Evolutionary conservation across 1,140 invertebrate genomes (phyloP).

Genomic region (Tetranychus cinnabarinus): DNA sequence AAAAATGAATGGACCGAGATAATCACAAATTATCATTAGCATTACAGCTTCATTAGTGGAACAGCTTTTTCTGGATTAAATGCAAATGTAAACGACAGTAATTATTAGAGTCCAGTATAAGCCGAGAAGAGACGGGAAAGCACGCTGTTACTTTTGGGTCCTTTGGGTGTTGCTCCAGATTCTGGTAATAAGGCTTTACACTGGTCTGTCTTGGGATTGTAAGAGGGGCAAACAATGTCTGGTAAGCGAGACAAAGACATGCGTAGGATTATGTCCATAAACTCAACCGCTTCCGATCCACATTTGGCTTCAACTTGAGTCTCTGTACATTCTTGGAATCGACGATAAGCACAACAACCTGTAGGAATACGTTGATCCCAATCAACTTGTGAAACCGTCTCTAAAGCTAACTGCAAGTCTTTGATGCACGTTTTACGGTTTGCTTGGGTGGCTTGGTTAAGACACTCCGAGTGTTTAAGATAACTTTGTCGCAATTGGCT

Average conservation of each 20-base stretch:
- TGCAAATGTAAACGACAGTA: not conserved
- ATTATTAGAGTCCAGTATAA: slow-evolving; percentile 8
- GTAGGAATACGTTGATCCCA: slow-evolving; percentile 15
- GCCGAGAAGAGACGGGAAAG: slow-evolving; percentile 12
- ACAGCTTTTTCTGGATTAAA: too few species aligned
- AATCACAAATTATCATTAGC: too few species aligned
- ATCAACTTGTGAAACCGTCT: slow-evolving; percentile 11
- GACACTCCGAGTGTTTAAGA: slow-evolving; percentile 14
- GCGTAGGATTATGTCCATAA: slow-evolving; percentile 10
- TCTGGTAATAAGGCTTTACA: slow-evolving; percentile 5
- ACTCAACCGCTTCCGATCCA: slow-evolving; percentile 11
- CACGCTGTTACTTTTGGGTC: slow-evolving; percentile 7
- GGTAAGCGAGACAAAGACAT: slow-evolving; percentile 14
- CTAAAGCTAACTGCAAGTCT: slow-evolving; percentile 15
- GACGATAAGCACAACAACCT: slow-evolving; percentile 13
- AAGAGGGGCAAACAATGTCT: slow-evolving; percentile 12
- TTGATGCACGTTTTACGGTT: slow-evolving; percentile 12
- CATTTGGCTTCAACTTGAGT: slow-evolving; percentile 14
- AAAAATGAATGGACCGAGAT: too few species aligned
- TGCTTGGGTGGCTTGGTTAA: slow-evolving; percentile 11
- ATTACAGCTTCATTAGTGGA: too few species aligned
- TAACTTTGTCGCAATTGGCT: slow-evolving; percentile 10
- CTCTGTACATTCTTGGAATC: slow-evolving; percentile 10
- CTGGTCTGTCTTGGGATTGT: not conserved
- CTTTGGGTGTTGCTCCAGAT: slow-evolving; percentile 5